phyloP scores from a whole-genome alignment of 2,113 vertebrate species.

The Pedetes capensis region DNA sequence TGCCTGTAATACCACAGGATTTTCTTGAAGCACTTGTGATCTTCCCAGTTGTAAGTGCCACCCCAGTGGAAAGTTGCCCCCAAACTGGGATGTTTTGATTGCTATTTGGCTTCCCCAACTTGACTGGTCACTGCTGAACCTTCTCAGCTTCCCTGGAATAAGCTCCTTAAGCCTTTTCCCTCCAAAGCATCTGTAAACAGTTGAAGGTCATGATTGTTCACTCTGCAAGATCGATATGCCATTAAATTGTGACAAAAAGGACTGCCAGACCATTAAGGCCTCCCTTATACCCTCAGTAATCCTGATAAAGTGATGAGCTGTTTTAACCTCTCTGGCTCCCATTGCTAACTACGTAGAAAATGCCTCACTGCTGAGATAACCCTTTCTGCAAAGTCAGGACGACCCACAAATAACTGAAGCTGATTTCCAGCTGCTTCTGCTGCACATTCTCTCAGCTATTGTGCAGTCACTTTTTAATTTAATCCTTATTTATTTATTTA shows the following conservation, averaged over 20 bases:
- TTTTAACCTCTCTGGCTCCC: constrained; percentile 78
- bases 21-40: constrained; percentile 67
- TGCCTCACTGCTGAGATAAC: constrained; percentile 36
- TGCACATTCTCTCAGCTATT: not conserved
- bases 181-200: constrained; percentile 80
- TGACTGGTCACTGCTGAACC: constrained; percentile 50
- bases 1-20: constrained; percentile 62
- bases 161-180: constrained; percentile 78
- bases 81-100: constrained; percentile 63
- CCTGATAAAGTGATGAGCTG: constrained; percentile 81
- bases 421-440: constrained; percentile 28
- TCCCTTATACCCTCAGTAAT: constrained; percentile 80
- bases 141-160: constrained; percentile 68
- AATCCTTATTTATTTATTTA: not conserved
- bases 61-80: constrained; percentile 62
- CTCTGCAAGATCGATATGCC: constrained; percentile 82
- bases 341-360: constrained; percentile 59
- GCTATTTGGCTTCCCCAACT: constrained; percentile 43
- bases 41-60: constrained; percentile 57
- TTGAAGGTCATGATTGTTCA: constrained; percentile 84
- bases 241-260: constrained; percentile 85
- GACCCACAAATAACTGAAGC: constrained; percentile 52
- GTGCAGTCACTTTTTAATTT: not conserved
- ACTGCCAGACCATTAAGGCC: constrained; percentile 81
- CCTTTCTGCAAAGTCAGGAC: constrained; percentile 65